Conservation (phyloP, 2,888 invertebrate genomes). For the Notodonta dromedarius region DNA sequence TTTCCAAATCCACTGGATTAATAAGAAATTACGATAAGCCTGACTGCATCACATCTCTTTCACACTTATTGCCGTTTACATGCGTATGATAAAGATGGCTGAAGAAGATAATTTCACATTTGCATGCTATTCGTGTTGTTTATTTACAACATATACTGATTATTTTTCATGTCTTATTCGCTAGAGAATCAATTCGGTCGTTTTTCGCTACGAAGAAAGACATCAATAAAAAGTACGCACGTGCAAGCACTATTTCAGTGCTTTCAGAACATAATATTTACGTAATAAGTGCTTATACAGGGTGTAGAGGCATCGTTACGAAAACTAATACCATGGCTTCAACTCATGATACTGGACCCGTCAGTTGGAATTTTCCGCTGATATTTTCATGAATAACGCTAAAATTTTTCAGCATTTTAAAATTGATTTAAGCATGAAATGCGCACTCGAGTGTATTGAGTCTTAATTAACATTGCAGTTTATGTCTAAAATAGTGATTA, state of each 20-base stretch:
- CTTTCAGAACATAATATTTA: conserved; percentile 12
- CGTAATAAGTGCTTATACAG: not conserved
- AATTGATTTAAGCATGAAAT: no score
- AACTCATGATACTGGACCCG: no score
- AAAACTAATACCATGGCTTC: no score
- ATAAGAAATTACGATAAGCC: not conserved
- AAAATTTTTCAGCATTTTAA: no score
- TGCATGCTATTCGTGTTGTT: conserved; percentile 32
- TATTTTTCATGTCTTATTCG: conserved; percentile 34
- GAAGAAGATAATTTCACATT: conserved; percentile 34
- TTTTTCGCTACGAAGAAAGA: conserved; percentile 11
- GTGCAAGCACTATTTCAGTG: conserved; percentile 13
- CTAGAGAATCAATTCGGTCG: conserved; percentile 18
- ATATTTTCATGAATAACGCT: no score
- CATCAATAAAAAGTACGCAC: conserved; percentile 17
- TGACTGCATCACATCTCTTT: conserved; percentile 13
- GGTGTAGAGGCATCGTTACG: no score
- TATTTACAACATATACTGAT: conserved; percentile 36
- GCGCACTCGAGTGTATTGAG: no score
- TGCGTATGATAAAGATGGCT: conserved; percentile 19
- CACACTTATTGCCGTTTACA: conserved; percentile 15
- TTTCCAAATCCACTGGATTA: not conserved
- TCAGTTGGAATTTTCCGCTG: no score
- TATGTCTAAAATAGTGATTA: no score
- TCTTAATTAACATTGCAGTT: no score